Percentiles rank a stretch among this genome's conserved stretches.
phyloP scores from a whole-genome alignment of 2,888 invertebrate species.

The Agrilus cyanescens region DNA sequence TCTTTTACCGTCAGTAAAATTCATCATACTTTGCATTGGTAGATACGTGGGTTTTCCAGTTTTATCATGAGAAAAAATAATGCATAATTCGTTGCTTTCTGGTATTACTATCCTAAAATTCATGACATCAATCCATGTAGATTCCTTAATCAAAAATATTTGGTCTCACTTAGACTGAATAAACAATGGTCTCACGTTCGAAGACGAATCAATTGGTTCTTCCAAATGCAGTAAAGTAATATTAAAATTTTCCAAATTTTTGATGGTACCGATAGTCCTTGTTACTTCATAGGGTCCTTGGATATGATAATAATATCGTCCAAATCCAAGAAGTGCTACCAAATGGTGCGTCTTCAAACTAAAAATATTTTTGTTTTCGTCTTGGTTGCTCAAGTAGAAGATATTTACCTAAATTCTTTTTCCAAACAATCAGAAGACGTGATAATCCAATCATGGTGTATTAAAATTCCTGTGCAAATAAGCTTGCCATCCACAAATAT shows the following conservation, averaged over 20 bases:
- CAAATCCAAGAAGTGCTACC: slow-evolving; percentile 55
- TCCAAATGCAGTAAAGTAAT: slow-evolving; percentile 52
- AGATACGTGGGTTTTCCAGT: slow-evolving; percentile 41
- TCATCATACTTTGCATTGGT: slow-evolving; percentile 38
- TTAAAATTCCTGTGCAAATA: slow-evolving; percentile 55
- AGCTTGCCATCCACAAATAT: slow-evolving; percentile 59
- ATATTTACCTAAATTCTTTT: slow-evolving; percentile 33
- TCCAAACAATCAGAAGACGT: slow-evolving; percentile 38
- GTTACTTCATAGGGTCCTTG: no score
- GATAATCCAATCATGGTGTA: slow-evolving; percentile 56
- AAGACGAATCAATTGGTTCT: slow-evolving; percentile 43
- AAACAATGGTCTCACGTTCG: slow-evolving; percentile 54
- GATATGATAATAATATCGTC: slow-evolving; percentile 18
- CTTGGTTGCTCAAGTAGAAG: no score
- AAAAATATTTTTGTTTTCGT: slow-evolving; percentile 20
- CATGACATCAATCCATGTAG: background rate
- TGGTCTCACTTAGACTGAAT: slow-evolving; percentile 32
- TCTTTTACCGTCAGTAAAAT: slow-evolving; percentile 41
- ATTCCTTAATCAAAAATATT: slow-evolving; percentile 17
- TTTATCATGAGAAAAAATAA: slow-evolving; percentile 47
- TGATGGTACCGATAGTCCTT: no score
- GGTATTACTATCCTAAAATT: no score
- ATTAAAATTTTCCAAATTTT: slow-evolving; percentile 38
- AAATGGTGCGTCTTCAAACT: slow-evolving; percentile 48
- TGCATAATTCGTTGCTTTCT: slow-evolving; percentile 38